phyloP scores from a whole-genome alignment of 1,140 invertebrate genomes.

The Nasonia vitripennis region DNA sequence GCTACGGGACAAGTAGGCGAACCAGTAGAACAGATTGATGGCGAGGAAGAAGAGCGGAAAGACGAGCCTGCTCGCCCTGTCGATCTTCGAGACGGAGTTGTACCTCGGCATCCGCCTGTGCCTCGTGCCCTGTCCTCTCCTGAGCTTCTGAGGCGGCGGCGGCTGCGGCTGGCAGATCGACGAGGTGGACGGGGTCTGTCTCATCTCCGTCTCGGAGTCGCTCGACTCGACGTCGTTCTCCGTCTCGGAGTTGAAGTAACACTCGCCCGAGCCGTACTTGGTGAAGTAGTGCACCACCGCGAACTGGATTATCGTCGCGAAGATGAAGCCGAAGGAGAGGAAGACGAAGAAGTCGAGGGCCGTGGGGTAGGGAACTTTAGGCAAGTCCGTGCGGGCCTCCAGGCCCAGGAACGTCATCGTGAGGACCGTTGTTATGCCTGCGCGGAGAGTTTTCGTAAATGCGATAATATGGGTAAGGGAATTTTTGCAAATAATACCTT shows the following conservation, averaged over 20 bases:
- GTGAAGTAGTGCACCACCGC: conserved; percentile 93
- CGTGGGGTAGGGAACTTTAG: conserved; percentile 91
- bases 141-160: conserved; percentile 56
- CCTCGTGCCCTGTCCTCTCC: conserved; percentile 66
- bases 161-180: conserved; percentile 76
- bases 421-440: conserved; percentile 90
- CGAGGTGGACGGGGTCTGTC: conserved; percentile 62
- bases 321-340: conserved; percentile 90
- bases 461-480: too few relatives aligned
- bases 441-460: background rate
- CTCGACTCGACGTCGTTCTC: conserved; percentile 66
- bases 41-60: conserved; percentile 86
- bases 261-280: conserved; percentile 91
- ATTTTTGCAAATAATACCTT: conserved; percentile 46
- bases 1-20: conserved; percentile 82
- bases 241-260: conserved; percentile 83
- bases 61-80: conserved; percentile 83
- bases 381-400: conserved; percentile 89
- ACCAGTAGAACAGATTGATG: conserved; percentile 89
- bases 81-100: conserved; percentile 89
- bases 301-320: conserved; percentile 91
- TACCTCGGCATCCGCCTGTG: conserved; percentile 78
- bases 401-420: conserved; percentile 93
- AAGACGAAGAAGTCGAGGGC: conserved; percentile 92
- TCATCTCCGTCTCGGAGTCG: conserved; percentile 57